These are phyloP conservation scores for Leptinotarsa defecta DNA, from an alignment of 1,140 invertebrate species.

Conservation along the genomic window DNA sequence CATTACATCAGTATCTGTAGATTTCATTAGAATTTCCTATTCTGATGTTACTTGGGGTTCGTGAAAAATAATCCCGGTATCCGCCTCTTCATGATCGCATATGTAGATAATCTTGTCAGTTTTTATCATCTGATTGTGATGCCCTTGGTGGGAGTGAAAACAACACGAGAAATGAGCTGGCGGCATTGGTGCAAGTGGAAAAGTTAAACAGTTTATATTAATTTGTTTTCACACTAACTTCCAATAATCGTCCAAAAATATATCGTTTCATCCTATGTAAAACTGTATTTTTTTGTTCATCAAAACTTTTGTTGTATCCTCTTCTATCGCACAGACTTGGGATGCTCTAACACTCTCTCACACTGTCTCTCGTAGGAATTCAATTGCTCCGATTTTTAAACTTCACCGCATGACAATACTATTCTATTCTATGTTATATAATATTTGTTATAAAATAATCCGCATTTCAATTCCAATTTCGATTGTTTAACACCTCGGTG, in stretches of 20 bases:
- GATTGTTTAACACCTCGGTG: no score
- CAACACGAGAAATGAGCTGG: conserved; percentile 40
- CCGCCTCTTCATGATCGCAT: conserved; percentile 2
- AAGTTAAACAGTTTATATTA: conserved; percentile 42
- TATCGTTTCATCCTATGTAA: conserved; percentile 43
- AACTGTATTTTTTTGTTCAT: conserved; percentile 40
- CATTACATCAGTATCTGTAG: conserved; percentile 21
- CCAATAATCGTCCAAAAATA: conserved; percentile 47
- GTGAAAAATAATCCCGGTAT: conserved; percentile 6
- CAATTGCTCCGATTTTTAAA: no score
- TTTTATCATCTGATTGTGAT: neutral
- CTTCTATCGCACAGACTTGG: no score
- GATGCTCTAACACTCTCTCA: no score
- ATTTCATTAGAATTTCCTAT: conserved; percentile 20
- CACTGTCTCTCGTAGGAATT: no score
- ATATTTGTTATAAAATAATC: no score
- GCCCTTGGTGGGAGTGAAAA: neutral
- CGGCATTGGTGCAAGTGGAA: conserved; percentile 47
- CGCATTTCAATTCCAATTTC: no score
- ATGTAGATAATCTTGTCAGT: conserved; percentile 4
- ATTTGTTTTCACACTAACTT: conserved; percentile 44
- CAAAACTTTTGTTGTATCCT: conserved; percentile 14
- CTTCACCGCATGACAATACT: no score
- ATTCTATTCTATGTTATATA: no score
- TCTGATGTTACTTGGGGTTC: neutral